These are phyloP conservation scores for Diplosoma virens DNA, from an alignment of 23 tunicate genomes.

Conservation along the genomic window DNA sequence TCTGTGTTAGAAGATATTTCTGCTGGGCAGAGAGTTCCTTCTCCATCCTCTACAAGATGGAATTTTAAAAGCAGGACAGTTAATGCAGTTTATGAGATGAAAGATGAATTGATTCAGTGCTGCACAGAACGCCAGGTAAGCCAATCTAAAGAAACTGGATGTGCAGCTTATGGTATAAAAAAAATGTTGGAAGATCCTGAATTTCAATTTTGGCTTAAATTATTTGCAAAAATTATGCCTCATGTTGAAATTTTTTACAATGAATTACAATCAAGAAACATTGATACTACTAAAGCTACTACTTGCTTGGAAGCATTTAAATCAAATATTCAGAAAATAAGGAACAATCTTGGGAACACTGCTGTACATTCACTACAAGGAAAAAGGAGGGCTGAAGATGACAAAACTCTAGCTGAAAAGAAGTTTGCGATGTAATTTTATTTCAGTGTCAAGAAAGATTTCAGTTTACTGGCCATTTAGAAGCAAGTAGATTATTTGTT, in stretches of 20 bases:
- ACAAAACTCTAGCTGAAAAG: neutral
- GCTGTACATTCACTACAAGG: too few species aligned
- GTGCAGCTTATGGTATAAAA: neutral
- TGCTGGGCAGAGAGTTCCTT: neutral
- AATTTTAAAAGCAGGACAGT: slow-evolving; percentile 6
- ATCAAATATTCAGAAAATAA: neutral
- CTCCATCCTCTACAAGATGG: slow-evolving; percentile 24
- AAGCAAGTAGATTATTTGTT: neutral
- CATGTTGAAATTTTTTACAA: too few species aligned
- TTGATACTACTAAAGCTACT: neutral
- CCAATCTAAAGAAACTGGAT: neutral
- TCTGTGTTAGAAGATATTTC: neutral
- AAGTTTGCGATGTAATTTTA: slow-evolving; percentile 1
- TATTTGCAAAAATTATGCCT: neutral
- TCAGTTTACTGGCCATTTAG: too few species aligned
- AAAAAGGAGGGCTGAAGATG: too few species aligned
- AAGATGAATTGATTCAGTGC: neutral
- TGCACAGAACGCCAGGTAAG: neutral
- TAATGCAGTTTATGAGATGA: neutral
- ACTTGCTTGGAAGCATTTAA: neutral
- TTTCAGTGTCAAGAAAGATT: slow-evolving; percentile 15
- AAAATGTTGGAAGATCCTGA: neutral
- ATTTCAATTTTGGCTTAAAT: slow-evolving; percentile 3
- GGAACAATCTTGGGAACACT: too few species aligned
- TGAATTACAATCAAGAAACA: neutral